These are phyloP conservation scores for Odocoileus hemionus DNA, from an alignment of 2,113 vertebrate genomes.

Conservation along the genomic window DNA sequence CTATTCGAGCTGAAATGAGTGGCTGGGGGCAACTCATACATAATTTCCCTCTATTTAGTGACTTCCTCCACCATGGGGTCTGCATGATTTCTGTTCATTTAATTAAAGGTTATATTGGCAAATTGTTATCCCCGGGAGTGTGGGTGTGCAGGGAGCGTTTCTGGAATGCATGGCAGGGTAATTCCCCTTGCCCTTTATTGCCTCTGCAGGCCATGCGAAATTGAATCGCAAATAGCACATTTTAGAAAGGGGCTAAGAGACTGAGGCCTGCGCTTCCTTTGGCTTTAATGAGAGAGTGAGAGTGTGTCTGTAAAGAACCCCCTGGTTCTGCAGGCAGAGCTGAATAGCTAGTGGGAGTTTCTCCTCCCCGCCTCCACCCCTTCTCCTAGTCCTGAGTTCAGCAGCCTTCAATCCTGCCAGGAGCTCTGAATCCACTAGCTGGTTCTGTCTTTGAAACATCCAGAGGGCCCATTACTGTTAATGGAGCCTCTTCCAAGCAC, in stretches of 20 bases:
- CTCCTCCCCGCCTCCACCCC: not conserved
- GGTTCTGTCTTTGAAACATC: slow-evolving; percentile 11
- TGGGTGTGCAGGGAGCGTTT: slow-evolving; percentile 42
- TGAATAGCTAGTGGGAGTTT: slow-evolving; percentile 23
- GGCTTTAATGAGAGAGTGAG: slow-evolving; percentile 4
- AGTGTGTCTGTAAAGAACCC: not conserved
- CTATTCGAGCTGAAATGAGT: slow-evolving; percentile 66
- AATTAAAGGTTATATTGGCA: slow-evolving; percentile 67
- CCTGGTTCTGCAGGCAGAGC: slow-evolving; percentile 25
- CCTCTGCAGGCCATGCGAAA: slow-evolving; percentile 42
- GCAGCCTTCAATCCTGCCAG: not conserved
- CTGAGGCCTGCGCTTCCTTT: slow-evolving; percentile 46
- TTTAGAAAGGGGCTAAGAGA: slow-evolving; percentile 42
- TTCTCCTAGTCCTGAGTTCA: not conserved
- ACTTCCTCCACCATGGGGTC: slow-evolving; percentile 55
- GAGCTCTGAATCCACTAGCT: slow-evolving; percentile 3
- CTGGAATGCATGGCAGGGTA: slow-evolving; percentile 57
- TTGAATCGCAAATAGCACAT: slow-evolving; percentile 51
- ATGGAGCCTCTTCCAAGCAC: slow-evolving; percentile 3
- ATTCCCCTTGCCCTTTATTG: slow-evolving; percentile 62
- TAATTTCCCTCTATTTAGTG: slow-evolving; percentile 68
- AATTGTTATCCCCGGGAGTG: slow-evolving; percentile 61
- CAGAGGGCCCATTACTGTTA: not conserved
- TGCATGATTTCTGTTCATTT: slow-evolving; percentile 68
- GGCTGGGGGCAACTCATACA: slow-evolving; percentile 65